Conservation (phyloP, 2,797 vertebrate species). For the Tenualosa thibaudeaui region DNA sequence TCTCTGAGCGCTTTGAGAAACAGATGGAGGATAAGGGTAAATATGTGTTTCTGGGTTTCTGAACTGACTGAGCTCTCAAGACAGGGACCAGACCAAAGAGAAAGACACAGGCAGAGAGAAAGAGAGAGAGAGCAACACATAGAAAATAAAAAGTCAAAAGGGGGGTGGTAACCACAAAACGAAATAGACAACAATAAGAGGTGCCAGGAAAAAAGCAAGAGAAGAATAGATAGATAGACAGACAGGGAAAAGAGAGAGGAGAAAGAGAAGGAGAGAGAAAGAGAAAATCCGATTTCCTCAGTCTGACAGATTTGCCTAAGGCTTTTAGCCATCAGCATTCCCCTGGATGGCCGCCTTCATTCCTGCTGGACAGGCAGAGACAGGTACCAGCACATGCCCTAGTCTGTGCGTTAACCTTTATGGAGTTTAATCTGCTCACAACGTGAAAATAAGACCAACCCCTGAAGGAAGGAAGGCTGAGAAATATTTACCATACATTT, state of each 20-base stretch:
- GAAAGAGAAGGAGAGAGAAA: constrained; percentile 34
- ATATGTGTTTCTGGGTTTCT: background rate
- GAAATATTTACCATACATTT: constrained; percentile 62
- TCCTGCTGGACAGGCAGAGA: background rate
- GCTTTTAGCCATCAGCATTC: background rate
- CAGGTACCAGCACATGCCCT: background rate
- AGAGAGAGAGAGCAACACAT: constrained; percentile 29
- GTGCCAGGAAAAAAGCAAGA: constrained; percentile 28
- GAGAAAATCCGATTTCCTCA: constrained; percentile 33
- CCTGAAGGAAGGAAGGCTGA: constrained; percentile 51
- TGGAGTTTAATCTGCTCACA: constrained; percentile 51
- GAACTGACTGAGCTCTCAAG: background rate
- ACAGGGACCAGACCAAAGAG: background rate
- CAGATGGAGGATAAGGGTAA: constrained; percentile 43
- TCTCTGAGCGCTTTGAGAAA: constrained; percentile 42
- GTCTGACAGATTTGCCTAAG: constrained; percentile 19
- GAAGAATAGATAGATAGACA: constrained; percentile 22
- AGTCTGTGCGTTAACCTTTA: background rate
- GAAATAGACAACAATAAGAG: constrained; percentile 32
- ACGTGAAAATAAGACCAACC: constrained; percentile 61
- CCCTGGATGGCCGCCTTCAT: background rate
- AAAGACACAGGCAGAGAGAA: constrained; percentile 34
- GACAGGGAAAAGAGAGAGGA: too few species aligned
- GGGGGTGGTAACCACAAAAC: constrained; percentile 28
- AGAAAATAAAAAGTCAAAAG: constrained; percentile 14